Percentiles rank a stretch among this genome's conserved stretches.
Evolutionary conservation across 1,140 invertebrate genomes (phyloP).

Genomic region (Drosophila albomicans): DNA sequence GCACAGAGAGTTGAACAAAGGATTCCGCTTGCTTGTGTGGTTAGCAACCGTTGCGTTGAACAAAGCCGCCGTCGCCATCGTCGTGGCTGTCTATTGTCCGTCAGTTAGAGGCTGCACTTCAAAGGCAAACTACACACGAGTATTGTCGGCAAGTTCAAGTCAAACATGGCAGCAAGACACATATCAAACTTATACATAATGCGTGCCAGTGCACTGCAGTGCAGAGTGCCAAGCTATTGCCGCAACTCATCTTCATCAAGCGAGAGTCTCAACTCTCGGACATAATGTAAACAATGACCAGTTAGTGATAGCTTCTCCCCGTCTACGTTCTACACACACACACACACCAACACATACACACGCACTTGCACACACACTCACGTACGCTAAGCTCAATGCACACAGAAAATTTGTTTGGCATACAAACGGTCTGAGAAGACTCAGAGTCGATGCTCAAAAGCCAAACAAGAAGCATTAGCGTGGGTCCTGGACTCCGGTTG

Average conservation of each 20-base stretch:
- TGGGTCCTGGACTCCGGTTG: conserved; percentile 6
- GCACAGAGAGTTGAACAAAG: conserved; percentile 24
- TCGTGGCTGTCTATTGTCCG: neutral
- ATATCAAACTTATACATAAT: conserved; percentile 75
- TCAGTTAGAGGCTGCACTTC: conserved; percentile 11
- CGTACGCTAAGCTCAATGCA: conserved; percentile 46
- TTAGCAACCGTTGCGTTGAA: conserved; percentile 27
- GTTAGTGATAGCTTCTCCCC: conserved; percentile 46
- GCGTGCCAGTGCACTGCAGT: conserved; percentile 43
- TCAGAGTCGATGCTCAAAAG: conserved; percentile 47
- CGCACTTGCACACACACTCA: conserved; percentile 35
- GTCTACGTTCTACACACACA: neutral
- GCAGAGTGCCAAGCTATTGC: conserved; percentile 1
- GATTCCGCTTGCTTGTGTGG: conserved; percentile 7
- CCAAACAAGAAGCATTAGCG: conserved; percentile 66
- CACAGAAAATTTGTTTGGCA: conserved; percentile 75
- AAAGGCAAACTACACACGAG: conserved; percentile 30
- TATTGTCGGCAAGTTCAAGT: conserved; percentile 67
- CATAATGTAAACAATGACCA: conserved; percentile 62
- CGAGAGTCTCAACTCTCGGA: conserved; percentile 34
- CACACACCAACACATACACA: conserved; percentile 15
- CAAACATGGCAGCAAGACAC: conserved; percentile 74
- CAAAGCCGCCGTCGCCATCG: neutral
- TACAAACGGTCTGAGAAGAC: conserved; percentile 54
- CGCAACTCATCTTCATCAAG: conserved; percentile 41